Evolutionary conservation across 2,888 invertebrate genomes (phyloP).

Genomic region (Apamea sordens): DNA sequence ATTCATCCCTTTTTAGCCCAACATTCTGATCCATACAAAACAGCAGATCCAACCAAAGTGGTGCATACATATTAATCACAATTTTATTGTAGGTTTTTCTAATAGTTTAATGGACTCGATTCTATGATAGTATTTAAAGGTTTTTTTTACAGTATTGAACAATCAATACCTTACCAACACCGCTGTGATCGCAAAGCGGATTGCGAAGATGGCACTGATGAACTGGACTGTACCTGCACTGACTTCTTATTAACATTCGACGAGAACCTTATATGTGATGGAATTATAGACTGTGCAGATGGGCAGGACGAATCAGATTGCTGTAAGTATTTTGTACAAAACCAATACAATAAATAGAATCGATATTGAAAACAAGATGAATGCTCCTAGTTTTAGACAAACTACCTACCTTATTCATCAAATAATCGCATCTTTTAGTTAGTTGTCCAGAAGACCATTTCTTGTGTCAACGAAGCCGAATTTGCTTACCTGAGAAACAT

Average conservation of each 20-base stretch:
- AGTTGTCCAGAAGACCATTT: conserved; percentile 91
- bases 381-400: neutral
- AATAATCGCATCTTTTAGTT: conserved; percentile 80
- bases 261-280: conserved; percentile 93
- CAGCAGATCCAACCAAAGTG: neutral
- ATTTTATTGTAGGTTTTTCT: neutral
- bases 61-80: neutral
- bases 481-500: conserved; percentile 91
- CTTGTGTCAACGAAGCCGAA: conserved; percentile 91
- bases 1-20: neutral
- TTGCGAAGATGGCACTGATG: conserved; percentile 96
- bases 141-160: conserved; percentile 90
- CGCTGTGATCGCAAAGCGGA: conserved; percentile 93
- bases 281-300: conserved; percentile 93
- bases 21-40: neutral
- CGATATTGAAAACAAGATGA: neutral
- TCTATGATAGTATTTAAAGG: neutral
- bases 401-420: too few species aligned
- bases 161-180: conserved; percentile 90
- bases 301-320: conserved; percentile 94
- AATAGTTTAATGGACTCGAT: neutral
- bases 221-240: conserved; percentile 93
- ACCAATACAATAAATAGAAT: neutral
- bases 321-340: conserved; percentile 85
- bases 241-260: conserved; percentile 91